Evolutionary conservation across 2,888 invertebrate genomes (phyloP).

Genomic region (Drosophila koepferae): DNA sequence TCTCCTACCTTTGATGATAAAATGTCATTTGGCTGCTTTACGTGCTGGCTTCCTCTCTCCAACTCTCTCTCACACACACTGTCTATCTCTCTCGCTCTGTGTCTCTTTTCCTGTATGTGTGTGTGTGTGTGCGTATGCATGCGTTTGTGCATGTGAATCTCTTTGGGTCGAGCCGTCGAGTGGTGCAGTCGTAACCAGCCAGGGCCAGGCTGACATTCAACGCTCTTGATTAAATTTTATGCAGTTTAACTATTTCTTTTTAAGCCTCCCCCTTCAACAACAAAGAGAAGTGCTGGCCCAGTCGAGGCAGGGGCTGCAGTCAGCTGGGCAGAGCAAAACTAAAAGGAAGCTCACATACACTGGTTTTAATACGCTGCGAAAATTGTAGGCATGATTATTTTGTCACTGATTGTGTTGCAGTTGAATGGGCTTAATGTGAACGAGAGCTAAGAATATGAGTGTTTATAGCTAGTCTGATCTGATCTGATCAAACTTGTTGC

Average conservation of each 20-base stretch:
- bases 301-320: background rate
- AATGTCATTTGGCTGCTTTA: conserved; percentile 81
- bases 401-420: background rate
- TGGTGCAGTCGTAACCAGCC: conserved; percentile 53
- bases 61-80: background rate
- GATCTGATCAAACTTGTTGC: no score
- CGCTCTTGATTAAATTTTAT: conserved; percentile 81
- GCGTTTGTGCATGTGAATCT: conserved; percentile 18
- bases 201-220: conserved; percentile 79
- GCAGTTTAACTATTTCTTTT: conserved; percentile 79
- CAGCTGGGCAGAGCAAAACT: background rate
- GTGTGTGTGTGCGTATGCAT: conserved; percentile 6
- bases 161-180: conserved; percentile 26
- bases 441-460: background rate
- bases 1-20: conserved; percentile 80
- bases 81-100: background rate
- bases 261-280: conserved; percentile 18
- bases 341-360: conserved; percentile 35
- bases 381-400: no score
- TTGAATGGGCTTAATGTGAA: no score
- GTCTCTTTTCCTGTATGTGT: background rate
- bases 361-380: conserved; percentile 29
- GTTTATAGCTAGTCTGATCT: background rate
- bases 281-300: conserved; percentile 24
- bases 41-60: conserved; percentile 49